These are phyloP conservation scores for Drosophila setosimentum DNA, from an alignment of 2,888 invertebrate species.

Conservation along the genomic window DNA sequence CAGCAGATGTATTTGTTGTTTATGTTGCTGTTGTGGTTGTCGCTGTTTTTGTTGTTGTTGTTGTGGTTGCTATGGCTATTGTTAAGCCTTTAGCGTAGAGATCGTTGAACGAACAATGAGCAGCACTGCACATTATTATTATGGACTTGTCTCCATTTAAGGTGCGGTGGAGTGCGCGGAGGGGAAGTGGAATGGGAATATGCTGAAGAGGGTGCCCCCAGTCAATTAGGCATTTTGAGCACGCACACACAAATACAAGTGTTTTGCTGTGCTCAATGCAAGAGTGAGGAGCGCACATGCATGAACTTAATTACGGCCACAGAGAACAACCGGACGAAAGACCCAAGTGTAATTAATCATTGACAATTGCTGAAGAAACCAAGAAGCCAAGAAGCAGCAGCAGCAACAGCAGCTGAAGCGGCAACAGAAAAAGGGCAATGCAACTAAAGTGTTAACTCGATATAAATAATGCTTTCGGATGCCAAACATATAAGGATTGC, in stretches of 20 bases:
- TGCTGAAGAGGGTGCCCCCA: slow-evolving; percentile 37
- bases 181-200: not conserved
- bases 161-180: not conserved
- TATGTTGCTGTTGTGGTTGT: slow-evolving; percentile 21
- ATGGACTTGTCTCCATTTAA: slow-evolving; percentile 39
- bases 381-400: slow-evolving; percentile 13
- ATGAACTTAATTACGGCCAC: slow-evolving; percentile 68
- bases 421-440: slow-evolving; percentile 22
- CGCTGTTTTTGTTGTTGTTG: slow-evolving; percentile 25
- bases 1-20: slow-evolving; percentile 50
- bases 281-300: slow-evolving; percentile 31
- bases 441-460: slow-evolving; percentile 25
- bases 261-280: slow-evolving; percentile 35
- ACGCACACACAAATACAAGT: slow-evolving; percentile 80
- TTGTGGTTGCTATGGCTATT: slow-evolving; percentile 58
- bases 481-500: not conserved
- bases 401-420: not conserved
- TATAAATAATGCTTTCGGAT: not conserved
- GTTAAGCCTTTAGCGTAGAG: slow-evolving; percentile 74
- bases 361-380: slow-evolving; percentile 30
- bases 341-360: slow-evolving; percentile 66
- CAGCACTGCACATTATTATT: slow-evolving; percentile 38
- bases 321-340: slow-evolving; percentile 40
- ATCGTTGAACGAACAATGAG: slow-evolving; percentile 49
- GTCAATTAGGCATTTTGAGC: slow-evolving; percentile 78